Conservation (phyloP, 2,888 invertebrate species). For the Oscheius onirici region DNA sequence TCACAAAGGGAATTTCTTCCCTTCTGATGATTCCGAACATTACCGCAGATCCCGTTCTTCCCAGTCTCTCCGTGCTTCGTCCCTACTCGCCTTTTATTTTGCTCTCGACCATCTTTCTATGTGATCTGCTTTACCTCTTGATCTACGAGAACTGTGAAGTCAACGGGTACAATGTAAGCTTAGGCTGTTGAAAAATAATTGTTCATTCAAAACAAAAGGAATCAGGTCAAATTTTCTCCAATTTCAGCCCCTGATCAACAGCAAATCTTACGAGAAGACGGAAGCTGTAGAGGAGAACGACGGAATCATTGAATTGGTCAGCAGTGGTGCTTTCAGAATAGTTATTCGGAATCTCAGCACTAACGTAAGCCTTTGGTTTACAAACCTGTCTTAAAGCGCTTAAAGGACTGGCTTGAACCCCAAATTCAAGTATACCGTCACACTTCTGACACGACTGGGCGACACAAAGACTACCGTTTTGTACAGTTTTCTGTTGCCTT, state of each 20-base stretch:
- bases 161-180: constrained; percentile 10
- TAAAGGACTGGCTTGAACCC: constrained; percentile 7
- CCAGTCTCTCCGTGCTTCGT: neutral
- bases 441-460: constrained; percentile 12
- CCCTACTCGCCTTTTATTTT: neutral
- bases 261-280: constrained; percentile 8
- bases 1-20: constrained; percentile 8
- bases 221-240: too few relatives aligned
- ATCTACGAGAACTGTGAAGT: constrained; percentile 22
- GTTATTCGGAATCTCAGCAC: constrained; percentile 15
- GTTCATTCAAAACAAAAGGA: too few relatives aligned
- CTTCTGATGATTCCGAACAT: neutral
- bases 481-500: constrained; percentile 5
- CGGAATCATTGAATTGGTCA: neutral
- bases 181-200: too few relatives aligned
- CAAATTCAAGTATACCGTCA: constrained; percentile 18
- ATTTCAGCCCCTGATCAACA: constrained; percentile 5
- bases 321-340: constrained; percentile 16
- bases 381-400: neutral
- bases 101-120: constrained; percentile 13
- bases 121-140: constrained; percentile 13
- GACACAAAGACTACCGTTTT: constrained; percentile 14
- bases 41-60: neutral
- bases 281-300: constrained; percentile 14
- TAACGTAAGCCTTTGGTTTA: neutral